phyloP scores from a whole-genome alignment of 2,888 invertebrate genomes.

The Cremastobaeus sp. region DNA sequence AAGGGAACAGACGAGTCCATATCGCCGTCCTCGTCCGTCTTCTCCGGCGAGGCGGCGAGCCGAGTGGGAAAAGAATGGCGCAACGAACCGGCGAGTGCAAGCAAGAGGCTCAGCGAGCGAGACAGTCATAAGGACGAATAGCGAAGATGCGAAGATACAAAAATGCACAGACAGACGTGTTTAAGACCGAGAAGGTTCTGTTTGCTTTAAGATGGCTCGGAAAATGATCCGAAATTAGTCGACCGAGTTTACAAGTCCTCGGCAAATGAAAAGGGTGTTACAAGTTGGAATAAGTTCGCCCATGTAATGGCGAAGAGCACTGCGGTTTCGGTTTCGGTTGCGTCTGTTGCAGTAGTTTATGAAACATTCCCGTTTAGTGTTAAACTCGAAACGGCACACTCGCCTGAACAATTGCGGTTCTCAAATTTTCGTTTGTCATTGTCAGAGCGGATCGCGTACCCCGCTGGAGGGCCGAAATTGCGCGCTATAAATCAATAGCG shows the following conservation, averaged over 20 bases:
- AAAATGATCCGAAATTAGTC: constrained; percentile 18
- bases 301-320: neutral
- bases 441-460: too few relatives aligned
- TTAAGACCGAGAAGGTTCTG: neutral
- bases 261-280: constrained; percentile 14
- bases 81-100: constrained; percentile 28
- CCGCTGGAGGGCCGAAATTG: too few relatives aligned
- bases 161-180: constrained; percentile 12
- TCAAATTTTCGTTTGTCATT: too few relatives aligned
- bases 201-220: constrained; percentile 5
- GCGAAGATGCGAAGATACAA: constrained; percentile 1
- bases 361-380: too few relatives aligned
- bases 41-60: constrained; percentile 9
- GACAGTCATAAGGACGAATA: constrained; percentile 6
- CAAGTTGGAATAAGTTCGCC: too few relatives aligned
- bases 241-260: constrained; percentile 3
- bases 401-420: too few relatives aligned
- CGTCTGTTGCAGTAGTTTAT: neutral
- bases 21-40: constrained; percentile 36
- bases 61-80: constrained; percentile 25
- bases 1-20: constrained; percentile 37
- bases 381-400: too few relatives aligned
- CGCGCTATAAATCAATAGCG: too few relatives aligned
- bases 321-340: neutral
- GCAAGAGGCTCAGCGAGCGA: constrained; percentile 15